A percentile compares a stretch with the other conserved stretches of the same genome.
Conservation (phyloP, 2,797 vertebrate genomes). For the Anabacerthia variegaticeps region DNA sequence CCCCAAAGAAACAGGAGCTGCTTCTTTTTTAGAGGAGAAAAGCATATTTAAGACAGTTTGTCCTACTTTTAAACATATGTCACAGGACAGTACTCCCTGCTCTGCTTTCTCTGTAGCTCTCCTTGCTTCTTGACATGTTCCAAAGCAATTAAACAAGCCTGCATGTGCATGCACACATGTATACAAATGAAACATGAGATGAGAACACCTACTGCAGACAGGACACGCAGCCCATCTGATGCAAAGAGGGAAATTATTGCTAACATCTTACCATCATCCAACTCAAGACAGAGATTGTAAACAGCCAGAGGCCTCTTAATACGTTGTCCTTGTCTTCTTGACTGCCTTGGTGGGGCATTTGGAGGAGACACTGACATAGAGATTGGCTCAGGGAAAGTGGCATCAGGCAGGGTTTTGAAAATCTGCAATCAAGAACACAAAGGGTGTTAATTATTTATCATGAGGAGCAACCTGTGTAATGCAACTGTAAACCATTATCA, state of each 20-base stretch:
- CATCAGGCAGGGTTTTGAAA: constrained; percentile 89
- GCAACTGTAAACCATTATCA: constrained; percentile 59
- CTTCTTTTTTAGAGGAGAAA: constrained; percentile 46
- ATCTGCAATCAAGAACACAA: constrained; percentile 84
- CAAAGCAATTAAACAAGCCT: constrained; percentile 3
- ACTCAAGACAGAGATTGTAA: constrained; percentile 90
- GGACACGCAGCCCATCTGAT: not conserved
- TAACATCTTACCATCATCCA: constrained; percentile 88
- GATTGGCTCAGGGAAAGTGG: constrained; percentile 77
- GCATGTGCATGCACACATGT: not conserved
- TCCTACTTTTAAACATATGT: constrained; percentile 27
- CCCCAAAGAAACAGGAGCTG: constrained; percentile 68
- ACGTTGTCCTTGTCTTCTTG: constrained; percentile 86
- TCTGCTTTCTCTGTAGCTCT: not conserved
- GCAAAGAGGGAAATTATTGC: constrained; percentile 2
- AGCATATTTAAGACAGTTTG: not conserved
- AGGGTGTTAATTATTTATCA: constrained; percentile 67
- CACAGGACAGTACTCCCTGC: not conserved
- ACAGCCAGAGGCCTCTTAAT: constrained; percentile 92
- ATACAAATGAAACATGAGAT: constrained; percentile 40
- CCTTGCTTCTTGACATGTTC: not conserved
- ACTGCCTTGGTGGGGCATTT: constrained; percentile 89
- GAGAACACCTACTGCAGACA: constrained; percentile 26
- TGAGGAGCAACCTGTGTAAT: constrained; percentile 51
- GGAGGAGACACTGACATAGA: constrained; percentile 77